Percentiles rank a stretch among this genome's conserved stretches.
Conservation (phyloP, 2,888 invertebrate genomes). For the Nematopogon swammerdamellus region DNA sequence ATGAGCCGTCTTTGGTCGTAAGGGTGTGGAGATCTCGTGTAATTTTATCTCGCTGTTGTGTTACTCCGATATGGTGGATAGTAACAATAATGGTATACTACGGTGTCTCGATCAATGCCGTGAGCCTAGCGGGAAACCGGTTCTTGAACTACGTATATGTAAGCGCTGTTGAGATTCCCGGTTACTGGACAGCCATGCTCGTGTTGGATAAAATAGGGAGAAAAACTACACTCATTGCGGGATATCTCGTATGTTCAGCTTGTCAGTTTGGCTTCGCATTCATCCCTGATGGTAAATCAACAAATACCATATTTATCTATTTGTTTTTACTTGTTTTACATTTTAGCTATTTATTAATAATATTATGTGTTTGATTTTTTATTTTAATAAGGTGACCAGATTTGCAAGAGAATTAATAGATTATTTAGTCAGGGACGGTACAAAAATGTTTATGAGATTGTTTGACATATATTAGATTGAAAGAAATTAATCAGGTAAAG, state of each 20-base stretch:
- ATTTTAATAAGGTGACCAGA: no score
- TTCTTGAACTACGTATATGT: constrained; percentile 64
- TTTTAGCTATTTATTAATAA: no score
- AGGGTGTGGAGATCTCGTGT: constrained; percentile 26
- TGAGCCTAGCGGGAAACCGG: constrained; percentile 59
- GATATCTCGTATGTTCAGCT: constrained; percentile 59
- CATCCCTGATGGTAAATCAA: constrained; percentile 51
- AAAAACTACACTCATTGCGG: constrained; percentile 52
- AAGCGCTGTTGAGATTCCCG: constrained; percentile 64
- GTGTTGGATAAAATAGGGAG: constrained; percentile 60
- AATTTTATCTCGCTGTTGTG: constrained; percentile 22
- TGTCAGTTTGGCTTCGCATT: constrained; percentile 62
- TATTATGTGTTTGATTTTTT: no score
- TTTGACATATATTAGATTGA: no score
- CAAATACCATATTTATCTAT: no score
- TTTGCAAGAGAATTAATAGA: no score
- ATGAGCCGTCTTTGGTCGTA: constrained; percentile 30
- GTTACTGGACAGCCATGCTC: constrained; percentile 56
- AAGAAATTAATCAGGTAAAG: no score
- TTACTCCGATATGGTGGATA: constrained; percentile 59
- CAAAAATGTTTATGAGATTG: no score
- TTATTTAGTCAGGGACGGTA: no score
- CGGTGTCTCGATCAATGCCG: constrained; percentile 63
- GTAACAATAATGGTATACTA: constrained; percentile 65
- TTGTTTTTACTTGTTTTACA: no score